Evolutionary conservation across 2,113 vertebrate species (phyloP).

Genomic region (Xenotilapia flavipinnis): DNA sequence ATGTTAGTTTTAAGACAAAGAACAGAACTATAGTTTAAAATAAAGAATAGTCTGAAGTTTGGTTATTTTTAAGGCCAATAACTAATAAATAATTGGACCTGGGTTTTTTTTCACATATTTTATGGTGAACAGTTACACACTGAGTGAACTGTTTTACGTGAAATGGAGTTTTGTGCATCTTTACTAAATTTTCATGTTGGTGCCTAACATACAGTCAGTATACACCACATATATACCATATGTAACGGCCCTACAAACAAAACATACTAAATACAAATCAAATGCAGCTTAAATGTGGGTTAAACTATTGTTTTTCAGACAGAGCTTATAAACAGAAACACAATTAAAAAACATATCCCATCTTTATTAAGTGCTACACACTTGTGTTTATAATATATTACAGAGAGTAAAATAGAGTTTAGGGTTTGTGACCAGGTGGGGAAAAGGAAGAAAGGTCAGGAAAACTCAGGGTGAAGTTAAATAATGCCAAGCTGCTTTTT

Average conservation of each 20-base stretch:
- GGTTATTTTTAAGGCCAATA: background rate
- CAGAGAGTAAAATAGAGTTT: background rate
- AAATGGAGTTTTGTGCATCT: background rate
- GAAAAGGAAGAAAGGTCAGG: background rate
- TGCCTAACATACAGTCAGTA: background rate
- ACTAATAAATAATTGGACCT: background rate
- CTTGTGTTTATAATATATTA: background rate
- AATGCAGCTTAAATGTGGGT: background rate
- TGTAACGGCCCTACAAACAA: background rate
- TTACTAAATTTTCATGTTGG: background rate
- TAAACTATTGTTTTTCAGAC: background rate
- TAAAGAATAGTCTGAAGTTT: background rate
- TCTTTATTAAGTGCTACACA: background rate
- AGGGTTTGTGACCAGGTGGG: background rate
- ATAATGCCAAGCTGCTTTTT: slow-evolving; percentile 71
- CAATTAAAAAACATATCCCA: background rate
- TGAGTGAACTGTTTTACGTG: background rate
- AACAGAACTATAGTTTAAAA: background rate
- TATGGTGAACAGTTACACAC: background rate
- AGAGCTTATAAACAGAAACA: background rate
- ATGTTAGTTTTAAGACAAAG: background rate
- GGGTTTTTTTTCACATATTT: rapidly evolving
- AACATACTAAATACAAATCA: background rate
- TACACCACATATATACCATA: background rate
- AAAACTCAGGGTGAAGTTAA: background rate